A percentile compares a stretch with the other conserved stretches of the same genome.
Evolutionary conservation across 2,113 vertebrate genomes (phyloP).

Genomic region (Elachura formosa): DNA sequence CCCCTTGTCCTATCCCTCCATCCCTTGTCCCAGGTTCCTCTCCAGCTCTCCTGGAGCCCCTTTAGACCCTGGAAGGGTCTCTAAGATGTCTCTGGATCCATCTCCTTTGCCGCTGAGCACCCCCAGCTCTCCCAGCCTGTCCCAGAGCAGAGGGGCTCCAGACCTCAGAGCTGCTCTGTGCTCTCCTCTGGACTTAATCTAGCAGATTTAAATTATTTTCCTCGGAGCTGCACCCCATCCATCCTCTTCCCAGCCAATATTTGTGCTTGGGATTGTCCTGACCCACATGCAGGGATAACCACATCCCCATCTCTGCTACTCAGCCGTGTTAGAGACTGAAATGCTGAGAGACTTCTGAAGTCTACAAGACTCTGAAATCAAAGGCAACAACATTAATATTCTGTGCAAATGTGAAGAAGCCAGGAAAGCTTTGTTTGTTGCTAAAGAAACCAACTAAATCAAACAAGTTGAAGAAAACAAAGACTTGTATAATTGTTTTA

Average conservation of each 20-base stretch:
- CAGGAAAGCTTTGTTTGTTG: conserved; percentile 38
- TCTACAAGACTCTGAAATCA: not conserved
- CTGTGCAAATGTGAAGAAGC: conserved; percentile 16
- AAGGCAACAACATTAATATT: conserved; percentile 1
- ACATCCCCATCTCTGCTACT: not conserved
- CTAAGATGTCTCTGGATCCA: not conserved
- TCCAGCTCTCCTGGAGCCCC: not conserved
- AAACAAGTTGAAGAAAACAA: conserved; percentile 54
- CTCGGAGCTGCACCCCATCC: not conserved
- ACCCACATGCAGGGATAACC: not conserved
- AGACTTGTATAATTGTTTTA: conserved; percentile 56
- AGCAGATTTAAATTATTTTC: not conserved
- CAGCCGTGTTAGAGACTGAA: not conserved
- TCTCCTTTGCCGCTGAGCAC: not conserved
- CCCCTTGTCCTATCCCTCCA: not conserved
- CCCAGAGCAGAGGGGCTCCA: not conserved
- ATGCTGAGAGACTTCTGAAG: not conserved
- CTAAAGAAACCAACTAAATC: conserved; percentile 6
- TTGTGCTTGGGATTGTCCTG: not conserved
- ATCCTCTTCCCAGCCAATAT: not conserved
- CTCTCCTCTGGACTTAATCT: accelerated
- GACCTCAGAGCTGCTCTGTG: accelerated
- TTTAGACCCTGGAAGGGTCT: not conserved
- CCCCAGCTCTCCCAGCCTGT: not conserved
- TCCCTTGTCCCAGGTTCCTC: not conserved